phyloP scores from a whole-genome alignment of 2,113 vertebrate species.

The Lagenorhynchus albirostris region DNA sequence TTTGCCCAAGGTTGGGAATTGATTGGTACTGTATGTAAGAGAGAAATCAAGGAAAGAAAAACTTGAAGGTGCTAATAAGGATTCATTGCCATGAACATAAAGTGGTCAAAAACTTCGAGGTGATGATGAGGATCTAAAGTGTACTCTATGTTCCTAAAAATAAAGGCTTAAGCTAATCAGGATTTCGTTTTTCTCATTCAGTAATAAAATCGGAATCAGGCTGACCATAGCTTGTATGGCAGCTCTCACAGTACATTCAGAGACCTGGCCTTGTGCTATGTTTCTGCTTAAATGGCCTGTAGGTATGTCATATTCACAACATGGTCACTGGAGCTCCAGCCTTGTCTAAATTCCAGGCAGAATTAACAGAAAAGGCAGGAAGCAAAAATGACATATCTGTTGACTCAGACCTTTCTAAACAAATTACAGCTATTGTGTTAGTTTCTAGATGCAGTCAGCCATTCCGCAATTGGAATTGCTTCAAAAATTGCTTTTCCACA shows the following conservation, averaged over 20 bases:
- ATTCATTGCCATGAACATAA: neutral
- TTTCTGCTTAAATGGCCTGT: neutral
- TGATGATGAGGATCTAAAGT: neutral
- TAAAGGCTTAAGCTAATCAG: neutral
- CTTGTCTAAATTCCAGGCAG: neutral
- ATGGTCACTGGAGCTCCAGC: neutral
- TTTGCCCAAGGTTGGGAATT: neutral
- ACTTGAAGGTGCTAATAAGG: neutral
- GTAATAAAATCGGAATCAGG: neutral
- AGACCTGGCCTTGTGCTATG: accelerated
- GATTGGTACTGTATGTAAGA: neutral
- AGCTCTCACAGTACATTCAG: neutral
- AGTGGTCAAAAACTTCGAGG: neutral
- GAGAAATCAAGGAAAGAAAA: neutral
- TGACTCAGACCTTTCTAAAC: neutral
- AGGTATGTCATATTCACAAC: neutral
- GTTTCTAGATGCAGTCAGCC: neutral
- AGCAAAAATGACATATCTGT: neutral
- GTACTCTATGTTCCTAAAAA: neutral
- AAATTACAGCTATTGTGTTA: neutral
- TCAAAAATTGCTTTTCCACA: neutral
- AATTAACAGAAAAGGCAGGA: neutral
- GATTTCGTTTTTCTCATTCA: neutral
- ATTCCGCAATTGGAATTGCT: neutral
- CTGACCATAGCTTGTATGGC: accelerated